Evolutionary conservation across 2,797 vertebrate genomes (phyloP).

Genomic region (Coluber constrictor): DNA sequence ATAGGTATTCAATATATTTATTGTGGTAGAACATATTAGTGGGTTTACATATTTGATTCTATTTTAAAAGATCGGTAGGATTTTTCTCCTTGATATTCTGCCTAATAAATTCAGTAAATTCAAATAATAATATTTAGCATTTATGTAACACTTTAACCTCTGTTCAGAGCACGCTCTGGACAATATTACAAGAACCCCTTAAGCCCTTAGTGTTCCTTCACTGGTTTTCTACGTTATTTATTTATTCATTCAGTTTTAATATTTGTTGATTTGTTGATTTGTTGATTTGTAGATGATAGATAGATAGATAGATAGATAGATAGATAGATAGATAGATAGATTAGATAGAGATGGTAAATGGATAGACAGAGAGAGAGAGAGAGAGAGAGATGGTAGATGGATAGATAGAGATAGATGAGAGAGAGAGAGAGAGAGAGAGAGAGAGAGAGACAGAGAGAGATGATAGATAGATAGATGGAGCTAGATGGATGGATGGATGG

Average conservation of each 20-base stretch:
- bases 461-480: too few species aligned
- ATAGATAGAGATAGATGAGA: too few species aligned
- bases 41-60: background rate
- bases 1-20: background rate
- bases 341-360: too few species aligned
- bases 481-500: too few species aligned
- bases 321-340: too few species aligned
- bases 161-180: background rate
- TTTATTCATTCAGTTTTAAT: background rate
- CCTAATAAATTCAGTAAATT: background rate
- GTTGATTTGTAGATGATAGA: too few species aligned
- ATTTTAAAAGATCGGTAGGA: background rate
- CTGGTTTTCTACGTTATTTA: background rate
- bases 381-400: too few species aligned
- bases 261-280: background rate
- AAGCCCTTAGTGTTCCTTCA: background rate
- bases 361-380: too few species aligned
- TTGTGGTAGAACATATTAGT: background rate
- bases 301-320: too few species aligned
- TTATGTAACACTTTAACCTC: background rate
- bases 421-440: too few species aligned
- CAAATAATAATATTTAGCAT: background rate
- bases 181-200: background rate
- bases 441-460: too few species aligned
- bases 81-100: background rate